Conservation (phyloP, 1,140 invertebrate species). For the Cotesia typhae region DNA sequence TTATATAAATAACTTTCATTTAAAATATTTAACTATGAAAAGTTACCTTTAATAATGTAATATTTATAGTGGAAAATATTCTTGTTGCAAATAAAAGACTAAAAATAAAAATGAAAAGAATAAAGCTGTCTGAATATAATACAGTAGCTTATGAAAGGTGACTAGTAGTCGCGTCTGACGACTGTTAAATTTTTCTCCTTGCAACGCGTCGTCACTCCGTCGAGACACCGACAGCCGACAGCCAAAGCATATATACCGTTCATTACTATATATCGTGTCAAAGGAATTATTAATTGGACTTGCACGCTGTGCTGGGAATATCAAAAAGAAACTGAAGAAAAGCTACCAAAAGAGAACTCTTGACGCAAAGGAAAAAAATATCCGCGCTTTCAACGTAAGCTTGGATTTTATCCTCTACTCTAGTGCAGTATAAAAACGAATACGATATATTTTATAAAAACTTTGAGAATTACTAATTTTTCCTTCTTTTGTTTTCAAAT, state of each 20-base stretch:
- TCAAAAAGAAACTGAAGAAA: constrained; percentile 2
- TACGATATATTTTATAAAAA: too few species aligned
- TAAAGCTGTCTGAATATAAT: too few species aligned
- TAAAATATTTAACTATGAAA: too few species aligned
- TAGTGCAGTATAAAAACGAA: too few species aligned
- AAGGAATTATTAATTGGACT: constrained; percentile 34
- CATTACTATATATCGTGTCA: constrained; percentile 1
- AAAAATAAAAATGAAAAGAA: too few species aligned
- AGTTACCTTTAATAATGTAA: too few species aligned
- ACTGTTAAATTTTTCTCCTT: constrained; percentile 27
- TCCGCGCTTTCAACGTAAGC: neutral
- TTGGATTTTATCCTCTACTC: too few species aligned
- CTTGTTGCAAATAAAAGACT: too few species aligned
- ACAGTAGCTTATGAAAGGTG: too few species aligned
- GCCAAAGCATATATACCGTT: neutral
- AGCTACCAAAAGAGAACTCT: constrained; percentile 8
- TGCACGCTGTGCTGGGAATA: constrained; percentile 25
- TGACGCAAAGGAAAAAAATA: neutral
- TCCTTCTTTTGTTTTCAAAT: constrained; percentile 7
- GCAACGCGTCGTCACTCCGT: neutral
- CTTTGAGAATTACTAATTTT: neutral
- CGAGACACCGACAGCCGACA: constrained; percentile 18
- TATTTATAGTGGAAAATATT: too few species aligned
- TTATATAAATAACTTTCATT: too few species aligned
- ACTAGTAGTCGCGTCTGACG: constrained; percentile 16